phyloP scores from a whole-genome alignment of 2,113 vertebrate genomes.

The Paramisgurnus dabryanus region DNA sequence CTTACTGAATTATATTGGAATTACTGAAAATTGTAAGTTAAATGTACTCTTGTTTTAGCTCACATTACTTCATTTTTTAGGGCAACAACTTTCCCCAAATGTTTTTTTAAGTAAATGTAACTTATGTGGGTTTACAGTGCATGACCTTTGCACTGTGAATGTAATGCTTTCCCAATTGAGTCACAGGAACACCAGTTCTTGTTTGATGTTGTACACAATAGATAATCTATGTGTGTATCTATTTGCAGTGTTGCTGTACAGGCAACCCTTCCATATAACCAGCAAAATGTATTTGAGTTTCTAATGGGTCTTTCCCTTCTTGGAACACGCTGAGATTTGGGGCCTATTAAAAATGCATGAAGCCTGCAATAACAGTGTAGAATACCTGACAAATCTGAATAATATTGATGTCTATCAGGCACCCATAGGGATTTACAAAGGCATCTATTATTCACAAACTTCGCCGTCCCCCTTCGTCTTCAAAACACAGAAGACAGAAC shows the following conservation, averaged over 20 bases:
- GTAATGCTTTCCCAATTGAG: no score
- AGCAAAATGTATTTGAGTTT: constrained; percentile 4
- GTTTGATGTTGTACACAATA: no score
- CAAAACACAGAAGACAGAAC: constrained; percentile 58
- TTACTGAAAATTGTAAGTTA: no score
- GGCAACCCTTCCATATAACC: background rate
- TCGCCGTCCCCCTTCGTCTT: constrained; percentile 28
- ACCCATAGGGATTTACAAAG: constrained; percentile 64
- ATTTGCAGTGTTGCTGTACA: background rate
- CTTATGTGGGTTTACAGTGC: no score
- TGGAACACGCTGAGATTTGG: constrained; percentile 55
- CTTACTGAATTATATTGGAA: no score
- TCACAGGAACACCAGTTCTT: no score
- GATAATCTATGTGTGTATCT: no score
- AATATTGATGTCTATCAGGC: constrained; percentile 65
- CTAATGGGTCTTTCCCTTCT: constrained; percentile 27
- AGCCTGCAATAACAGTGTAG: constrained; percentile 60
- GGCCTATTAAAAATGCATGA: constrained; percentile 67
- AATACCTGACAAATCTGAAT: constrained; percentile 65
- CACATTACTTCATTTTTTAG: no score
- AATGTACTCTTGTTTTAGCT: no score
- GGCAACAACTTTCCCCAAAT: no score
- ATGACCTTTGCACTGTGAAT: no score
- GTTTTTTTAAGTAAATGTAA: no score
- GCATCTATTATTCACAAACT: constrained; percentile 75